Evolutionary conservation across 2,888 invertebrate species (phyloP).

Genomic region (Actias luna): DNA sequence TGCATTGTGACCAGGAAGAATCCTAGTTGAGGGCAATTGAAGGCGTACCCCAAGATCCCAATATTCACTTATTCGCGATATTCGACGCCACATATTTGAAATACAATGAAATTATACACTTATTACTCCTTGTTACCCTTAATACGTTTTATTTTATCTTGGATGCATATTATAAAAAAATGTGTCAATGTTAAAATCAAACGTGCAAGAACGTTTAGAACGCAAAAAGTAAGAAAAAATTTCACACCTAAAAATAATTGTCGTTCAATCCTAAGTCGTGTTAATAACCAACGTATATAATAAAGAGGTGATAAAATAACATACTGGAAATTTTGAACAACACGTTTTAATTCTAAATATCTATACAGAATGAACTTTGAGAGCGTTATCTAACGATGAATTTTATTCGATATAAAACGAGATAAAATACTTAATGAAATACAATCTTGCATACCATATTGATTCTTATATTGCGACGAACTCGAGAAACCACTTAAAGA

Average conservation of each 20-base stretch:
- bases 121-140: background rate
- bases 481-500: conserved; percentile 73
- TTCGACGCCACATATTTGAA: conserved; percentile 45
- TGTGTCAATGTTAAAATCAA: background rate
- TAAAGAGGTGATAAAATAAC: background rate
- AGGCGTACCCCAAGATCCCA: conserved; percentile 57
- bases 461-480: conserved; percentile 69
- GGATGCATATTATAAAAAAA: background rate
- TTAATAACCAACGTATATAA: background rate
- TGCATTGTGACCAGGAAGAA: conserved; percentile 63
- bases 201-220: no score
- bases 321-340: background rate
- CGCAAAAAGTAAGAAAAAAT: no score
- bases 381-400: conserved; percentile 11
- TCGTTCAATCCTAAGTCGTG: background rate
- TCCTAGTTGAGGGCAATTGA: conserved; percentile 64
- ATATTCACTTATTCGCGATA: conserved; percentile 59
- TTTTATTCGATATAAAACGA: conserved; percentile 3
- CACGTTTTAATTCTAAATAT: background rate
- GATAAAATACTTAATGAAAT: conserved; percentile 22
- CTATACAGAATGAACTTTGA: background rate
- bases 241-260: background rate
- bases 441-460: conserved; percentile 62
- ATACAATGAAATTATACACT: background rate
- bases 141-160: background rate